phyloP scores from a whole-genome alignment of 1,140 invertebrate genomes.

The Coelopa frigida region DNA sequence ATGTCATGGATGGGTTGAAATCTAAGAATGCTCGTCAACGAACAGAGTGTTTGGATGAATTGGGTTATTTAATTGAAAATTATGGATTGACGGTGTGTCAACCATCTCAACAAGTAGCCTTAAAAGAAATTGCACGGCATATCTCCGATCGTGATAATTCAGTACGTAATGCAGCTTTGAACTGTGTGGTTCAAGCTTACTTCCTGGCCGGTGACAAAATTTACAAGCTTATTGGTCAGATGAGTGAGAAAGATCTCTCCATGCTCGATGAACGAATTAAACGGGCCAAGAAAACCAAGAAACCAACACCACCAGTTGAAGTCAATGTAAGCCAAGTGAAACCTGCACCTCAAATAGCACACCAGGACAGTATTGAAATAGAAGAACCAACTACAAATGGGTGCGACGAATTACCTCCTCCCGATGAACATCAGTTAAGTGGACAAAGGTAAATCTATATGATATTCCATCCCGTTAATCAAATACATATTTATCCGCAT shows the following conservation, averaged over 20 bases:
- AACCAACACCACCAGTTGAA: constrained; percentile 44
- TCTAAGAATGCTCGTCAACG: constrained; percentile 95
- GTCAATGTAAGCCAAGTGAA: constrained; percentile 39
- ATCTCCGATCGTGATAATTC: constrained; percentile 93
- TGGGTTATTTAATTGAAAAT: constrained; percentile 77
- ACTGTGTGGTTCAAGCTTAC: constrained; percentile 87
- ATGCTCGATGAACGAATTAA: constrained; percentile 93
- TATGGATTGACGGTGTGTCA: constrained; percentile 82
- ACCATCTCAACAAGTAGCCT: constrained; percentile 63
- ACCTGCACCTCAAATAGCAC: constrained; percentile 39
- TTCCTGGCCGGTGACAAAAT: constrained; percentile 84
- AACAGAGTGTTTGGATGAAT: constrained; percentile 90
- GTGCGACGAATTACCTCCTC: constrained; percentile 39
- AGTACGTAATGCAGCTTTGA: constrained; percentile 92
- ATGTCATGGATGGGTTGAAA: constrained; percentile 90
- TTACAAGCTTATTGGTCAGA: constrained; percentile 85
- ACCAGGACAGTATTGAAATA: constrained; percentile 44
- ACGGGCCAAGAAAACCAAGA: constrained; percentile 65
- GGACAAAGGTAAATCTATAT: constrained; percentile 6
- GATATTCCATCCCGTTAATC: no score
- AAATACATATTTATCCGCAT: no score
- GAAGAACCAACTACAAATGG: constrained; percentile 35
- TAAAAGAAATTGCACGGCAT: constrained; percentile 89
- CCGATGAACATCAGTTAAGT: constrained; percentile 27
- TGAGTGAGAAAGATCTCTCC: constrained; percentile 86